Evolutionary conservation across 2,113 vertebrate genomes (phyloP).

Genomic region (Calypte anna): DNA sequence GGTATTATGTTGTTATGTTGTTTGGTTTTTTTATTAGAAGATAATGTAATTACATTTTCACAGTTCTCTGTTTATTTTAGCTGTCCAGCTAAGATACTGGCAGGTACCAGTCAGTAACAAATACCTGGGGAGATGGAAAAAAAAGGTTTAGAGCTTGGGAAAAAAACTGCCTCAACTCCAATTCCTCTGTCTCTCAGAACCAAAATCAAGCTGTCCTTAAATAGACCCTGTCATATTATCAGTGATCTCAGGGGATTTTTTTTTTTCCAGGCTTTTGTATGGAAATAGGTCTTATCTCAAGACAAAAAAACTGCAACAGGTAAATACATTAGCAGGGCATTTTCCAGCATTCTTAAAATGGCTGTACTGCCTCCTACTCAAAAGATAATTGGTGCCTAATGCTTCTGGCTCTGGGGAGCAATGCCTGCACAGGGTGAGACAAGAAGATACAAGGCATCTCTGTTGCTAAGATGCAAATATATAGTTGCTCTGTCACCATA

Average conservation of each 20-base stretch:
- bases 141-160: not conserved
- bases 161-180: not conserved
- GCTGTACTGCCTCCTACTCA: not conserved
- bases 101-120: not conserved
- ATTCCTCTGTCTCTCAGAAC: not conserved
- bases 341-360: not conserved
- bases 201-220: constrained; percentile 43
- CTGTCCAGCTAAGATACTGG: not conserved
- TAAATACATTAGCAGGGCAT: not conserved
- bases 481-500: not conserved
- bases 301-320: constrained; percentile 10
- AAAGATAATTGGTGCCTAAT: not conserved
- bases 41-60: not conserved
- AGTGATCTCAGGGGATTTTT: not conserved
- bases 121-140: not conserved
- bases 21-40: not conserved
- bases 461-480: not conserved
- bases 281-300: constrained; percentile 40
- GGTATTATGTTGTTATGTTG: not conserved
- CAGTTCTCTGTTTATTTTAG: not conserved
- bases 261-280: constrained; percentile 21
- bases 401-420: not conserved
- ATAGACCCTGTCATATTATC: constrained; percentile 7
- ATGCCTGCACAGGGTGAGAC: fast-evolving
- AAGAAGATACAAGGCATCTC: not conserved